Evolutionary conservation across 2,888 invertebrate species (phyloP).

Genomic region (Drosophila putrida): DNA sequence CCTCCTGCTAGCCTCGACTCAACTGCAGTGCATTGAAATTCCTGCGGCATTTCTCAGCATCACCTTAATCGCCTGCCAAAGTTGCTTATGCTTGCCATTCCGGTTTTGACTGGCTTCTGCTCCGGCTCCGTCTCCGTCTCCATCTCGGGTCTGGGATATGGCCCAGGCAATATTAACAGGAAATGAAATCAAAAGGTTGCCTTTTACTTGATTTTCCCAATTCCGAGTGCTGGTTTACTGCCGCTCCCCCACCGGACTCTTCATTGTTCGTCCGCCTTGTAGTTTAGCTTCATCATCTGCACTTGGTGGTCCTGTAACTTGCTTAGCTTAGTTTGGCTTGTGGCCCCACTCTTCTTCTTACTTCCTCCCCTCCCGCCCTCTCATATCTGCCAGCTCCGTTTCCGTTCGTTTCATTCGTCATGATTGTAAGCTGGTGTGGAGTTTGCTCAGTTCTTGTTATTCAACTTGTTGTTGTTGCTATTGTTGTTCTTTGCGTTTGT

Average conservation of each 20-base stretch:
- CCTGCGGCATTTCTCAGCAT: constrained; percentile 75
- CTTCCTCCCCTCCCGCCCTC: constrained; percentile 4
- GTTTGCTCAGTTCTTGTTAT: constrained; percentile 19
- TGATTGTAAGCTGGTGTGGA: constrained; percentile 50
- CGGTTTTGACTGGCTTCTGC: constrained; percentile 30
- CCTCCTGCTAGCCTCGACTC: constrained; percentile 2
- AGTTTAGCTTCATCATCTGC: constrained; percentile 78
- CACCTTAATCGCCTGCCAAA: constrained; percentile 81
- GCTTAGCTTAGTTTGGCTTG: constrained; percentile 49
- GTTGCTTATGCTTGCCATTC: constrained; percentile 72
- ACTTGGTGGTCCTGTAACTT: constrained; percentile 67
- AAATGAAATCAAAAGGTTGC: constrained; percentile 81
- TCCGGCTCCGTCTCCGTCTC: constrained; percentile 11
- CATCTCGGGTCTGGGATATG: constrained; percentile 10
- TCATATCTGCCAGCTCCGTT: constrained; percentile 40
- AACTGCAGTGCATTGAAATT: constrained; percentile 71
- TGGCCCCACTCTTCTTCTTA: constrained; percentile 20
- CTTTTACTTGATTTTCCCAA: constrained; percentile 78
- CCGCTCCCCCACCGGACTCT: constrained; percentile 21
- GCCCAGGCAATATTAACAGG: constrained; percentile 76
- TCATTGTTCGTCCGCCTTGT: constrained; percentile 68
- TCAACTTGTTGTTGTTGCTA: constrained; percentile 22
- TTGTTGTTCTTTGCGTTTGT: constrained; percentile 51
- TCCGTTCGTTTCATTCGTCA: constrained; percentile 71
- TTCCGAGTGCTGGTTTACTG: constrained; percentile 49